Base-by-base conservation (phyloP, 2,888 invertebrate species). In the Sarcophaga variegata region DNA sequence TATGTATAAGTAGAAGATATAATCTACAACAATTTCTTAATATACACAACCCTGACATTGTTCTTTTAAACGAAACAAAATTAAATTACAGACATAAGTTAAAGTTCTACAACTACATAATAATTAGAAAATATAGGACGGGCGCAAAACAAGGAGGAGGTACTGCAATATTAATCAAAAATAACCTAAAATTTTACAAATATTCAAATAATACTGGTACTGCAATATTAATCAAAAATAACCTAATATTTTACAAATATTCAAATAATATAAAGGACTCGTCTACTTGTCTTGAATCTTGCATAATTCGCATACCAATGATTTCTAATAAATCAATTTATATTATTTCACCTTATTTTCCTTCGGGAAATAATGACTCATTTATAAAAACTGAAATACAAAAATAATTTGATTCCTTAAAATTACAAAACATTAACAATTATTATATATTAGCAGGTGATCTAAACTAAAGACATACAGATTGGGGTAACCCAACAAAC, bases 401-500 rank as follows among this genome's bases (percentile, higher is more conserved):
- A 5, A 27, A 27, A 27, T 27, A 4, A 27, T 27, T 27, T 27
- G 27, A 27, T 27, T 27, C 27, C 27, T 27, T 27, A 27, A 27
- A 27, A 4, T 27, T 27, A 27, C 27, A 27, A 27, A 27, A 5
- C 27, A 27, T 27, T 4, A 27, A 27, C 27, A 27, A 27, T 27
- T 27, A 27, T 27, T 27, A 27, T 27, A 4, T 27, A 27, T 27
- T 27, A 27, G 27, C 27, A 27, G 27, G 27, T 4, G 27, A 27
- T 27, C 4, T 27, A 27, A 27, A 27, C 27, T 27, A 4, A 4
- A 27, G 27, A 27, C 27, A 27, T 27, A 64, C 20, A 20, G 74
- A 74, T n/a, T 74, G 74, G 74, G 62, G 45, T 20, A 74, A 74
- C 22, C 62, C 62, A 64, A 64, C 14, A 64, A 64, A 47, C 49